Conservation (phyloP, 1,140 invertebrate species). For the Panulirus ornatus region DNA sequence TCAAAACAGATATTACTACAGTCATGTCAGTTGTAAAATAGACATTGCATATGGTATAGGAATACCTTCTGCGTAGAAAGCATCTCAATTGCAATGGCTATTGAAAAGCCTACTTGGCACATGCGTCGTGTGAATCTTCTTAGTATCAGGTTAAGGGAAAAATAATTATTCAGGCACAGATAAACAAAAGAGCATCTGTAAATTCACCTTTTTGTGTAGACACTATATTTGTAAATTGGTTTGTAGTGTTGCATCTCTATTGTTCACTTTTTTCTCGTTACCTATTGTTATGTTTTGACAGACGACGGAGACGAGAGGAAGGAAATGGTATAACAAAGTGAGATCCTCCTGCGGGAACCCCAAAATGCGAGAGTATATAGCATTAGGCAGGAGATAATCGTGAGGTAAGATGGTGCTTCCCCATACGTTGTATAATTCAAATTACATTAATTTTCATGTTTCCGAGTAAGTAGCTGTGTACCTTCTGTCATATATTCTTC, state of each 20-base stretch:
- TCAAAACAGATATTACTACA: not conserved
- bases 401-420: conserved; percentile 1
- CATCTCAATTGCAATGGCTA: not conserved
- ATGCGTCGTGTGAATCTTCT: conserved; percentile 12
- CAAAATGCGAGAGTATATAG: conserved; percentile 25
- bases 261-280: not conserved
- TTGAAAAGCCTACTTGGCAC: conserved; percentile 17
- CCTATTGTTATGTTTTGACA: conserved; percentile 36
- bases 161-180: not conserved
- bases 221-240: too few species aligned
- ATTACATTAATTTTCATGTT: too few species aligned
- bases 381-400: not conserved
- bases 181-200: conserved; percentile 2
- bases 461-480: too few species aligned
- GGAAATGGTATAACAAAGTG: conserved; percentile 32
- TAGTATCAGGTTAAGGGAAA: conserved; percentile 4
- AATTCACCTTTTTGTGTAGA: not conserved
- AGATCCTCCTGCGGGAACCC: conserved; percentile 23
- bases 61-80: not conserved
- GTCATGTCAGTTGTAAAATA: not conserved
- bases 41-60: not conserved
- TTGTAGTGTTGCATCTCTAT: conserved; percentile 28
- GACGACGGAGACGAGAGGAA: conserved; percentile 32
- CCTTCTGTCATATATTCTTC: too few species aligned
- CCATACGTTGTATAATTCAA: too few species aligned